Conservation (phyloP, 2,888 invertebrate genomes). For the Leptinotarsa haldemani region DNA sequence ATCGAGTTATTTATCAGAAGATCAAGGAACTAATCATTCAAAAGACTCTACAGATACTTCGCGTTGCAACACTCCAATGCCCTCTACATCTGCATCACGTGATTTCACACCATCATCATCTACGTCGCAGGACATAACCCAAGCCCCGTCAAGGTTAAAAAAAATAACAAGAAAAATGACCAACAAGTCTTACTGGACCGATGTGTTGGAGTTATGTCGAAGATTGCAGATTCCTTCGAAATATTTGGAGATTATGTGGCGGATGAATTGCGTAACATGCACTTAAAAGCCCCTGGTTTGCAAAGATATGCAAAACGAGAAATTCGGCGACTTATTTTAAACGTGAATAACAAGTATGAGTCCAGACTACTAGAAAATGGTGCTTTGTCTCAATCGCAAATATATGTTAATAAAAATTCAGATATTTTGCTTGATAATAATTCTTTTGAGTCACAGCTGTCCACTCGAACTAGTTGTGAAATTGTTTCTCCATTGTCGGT, state of each 20-base stretch:
- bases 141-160: neutral
- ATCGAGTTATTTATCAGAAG: constrained; percentile 2
- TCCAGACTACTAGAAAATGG: constrained; percentile 2
- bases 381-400: constrained; percentile 3
- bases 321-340: constrained; percentile 8
- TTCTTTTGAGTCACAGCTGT: neutral
- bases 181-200: constrained; percentile 7
- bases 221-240: too few species aligned
- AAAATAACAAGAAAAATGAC: neutral
- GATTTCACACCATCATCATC: neutral
- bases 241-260: constrained; percentile 22
- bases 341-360: neutral
- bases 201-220: constrained; percentile 1
- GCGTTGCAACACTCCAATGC: neutral
- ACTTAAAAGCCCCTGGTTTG: neutral
- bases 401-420: constrained; percentile 2
- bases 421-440: constrained; percentile 8
- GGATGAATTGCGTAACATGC: constrained; percentile 2
- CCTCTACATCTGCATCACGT: neutral
- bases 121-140: neutral
- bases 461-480: constrained; percentile 6
- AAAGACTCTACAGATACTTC: constrained; percentile 3
- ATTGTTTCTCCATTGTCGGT: neutral
- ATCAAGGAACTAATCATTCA: constrained; percentile 7
- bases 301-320: constrained; percentile 6